phyloP scores from a whole-genome alignment of 2,888 invertebrate species.

The Apotomis capreana region DNA sequence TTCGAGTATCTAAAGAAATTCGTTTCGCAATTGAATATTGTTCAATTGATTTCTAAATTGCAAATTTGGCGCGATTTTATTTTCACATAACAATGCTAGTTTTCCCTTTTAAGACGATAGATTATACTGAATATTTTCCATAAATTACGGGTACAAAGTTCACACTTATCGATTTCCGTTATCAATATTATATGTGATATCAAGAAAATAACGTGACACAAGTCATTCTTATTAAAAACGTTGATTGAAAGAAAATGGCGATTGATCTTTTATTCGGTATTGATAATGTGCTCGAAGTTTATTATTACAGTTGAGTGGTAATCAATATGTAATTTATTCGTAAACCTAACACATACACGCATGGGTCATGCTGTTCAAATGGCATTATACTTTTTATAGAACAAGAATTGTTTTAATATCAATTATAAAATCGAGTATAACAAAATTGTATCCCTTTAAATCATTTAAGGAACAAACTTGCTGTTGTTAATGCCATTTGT shows the following conservation, averaged over 20 bases:
- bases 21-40: too few species aligned
- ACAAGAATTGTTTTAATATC: neutral
- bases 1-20: too few species aligned
- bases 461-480: too few species aligned
- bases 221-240: constrained; percentile 10
- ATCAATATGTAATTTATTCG: constrained; percentile 23
- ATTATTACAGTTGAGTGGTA: neutral
- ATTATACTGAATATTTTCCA: neutral
- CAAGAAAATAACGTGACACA: constrained; percentile 4
- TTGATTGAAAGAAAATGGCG: constrained; percentile 1
- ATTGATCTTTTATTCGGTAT: neutral
- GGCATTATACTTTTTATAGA: constrained; percentile 3
- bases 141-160: neutral
- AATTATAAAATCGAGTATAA: too few species aligned
- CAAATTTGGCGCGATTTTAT: neutral
- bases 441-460: too few species aligned
- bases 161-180: constrained; percentile 8
- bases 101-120: too few species aligned
- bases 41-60: neutral
- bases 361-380: constrained; percentile 8
- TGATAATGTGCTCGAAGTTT: neutral
- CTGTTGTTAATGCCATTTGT: too few species aligned
- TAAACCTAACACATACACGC: constrained; percentile 3
- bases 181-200: constrained; percentile 1
- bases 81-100: too few species aligned